phyloP scores from a whole-genome alignment of 1,140 invertebrate genomes.

The Neodiprion virginianus region DNA sequence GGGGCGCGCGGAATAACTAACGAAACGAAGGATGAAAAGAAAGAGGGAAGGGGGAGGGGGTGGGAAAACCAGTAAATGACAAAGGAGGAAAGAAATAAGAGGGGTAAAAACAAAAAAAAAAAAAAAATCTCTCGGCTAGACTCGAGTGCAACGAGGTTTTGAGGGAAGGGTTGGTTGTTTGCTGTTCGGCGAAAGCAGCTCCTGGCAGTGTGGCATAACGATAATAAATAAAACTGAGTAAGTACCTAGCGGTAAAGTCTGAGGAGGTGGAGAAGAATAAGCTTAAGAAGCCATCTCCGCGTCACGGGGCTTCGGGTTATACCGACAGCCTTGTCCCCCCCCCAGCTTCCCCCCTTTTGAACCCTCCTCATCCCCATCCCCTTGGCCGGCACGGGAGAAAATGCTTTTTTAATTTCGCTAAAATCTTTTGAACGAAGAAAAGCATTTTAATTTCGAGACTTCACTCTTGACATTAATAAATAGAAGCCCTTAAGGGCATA shows the following conservation, averaged over 20 bases:
- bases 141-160: background rate
- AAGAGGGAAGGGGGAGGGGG: no score
- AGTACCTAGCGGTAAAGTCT: background rate
- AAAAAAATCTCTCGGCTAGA: no score
- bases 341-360: background rate
- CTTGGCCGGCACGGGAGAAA: background rate
- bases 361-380: background rate
- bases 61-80: no score
- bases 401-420: constrained; percentile 38
- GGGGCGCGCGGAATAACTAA: no score
- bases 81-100: no score
- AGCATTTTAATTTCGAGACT: constrained; percentile 2
- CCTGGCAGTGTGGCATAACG: background rate
- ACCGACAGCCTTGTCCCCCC: background rate
- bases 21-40: no score
- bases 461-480: constrained; percentile 6
- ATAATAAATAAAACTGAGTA: background rate
- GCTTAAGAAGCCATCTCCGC: background rate
- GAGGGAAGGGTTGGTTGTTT: background rate
- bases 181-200: no score
- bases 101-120: no score
- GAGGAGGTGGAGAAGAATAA: background rate
- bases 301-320: background rate
- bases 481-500: constrained; percentile 3
- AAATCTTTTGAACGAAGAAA: constrained; percentile 28